Conservation (phyloP, 2,797 vertebrate genomes). For the Alectoris magna region DNA sequence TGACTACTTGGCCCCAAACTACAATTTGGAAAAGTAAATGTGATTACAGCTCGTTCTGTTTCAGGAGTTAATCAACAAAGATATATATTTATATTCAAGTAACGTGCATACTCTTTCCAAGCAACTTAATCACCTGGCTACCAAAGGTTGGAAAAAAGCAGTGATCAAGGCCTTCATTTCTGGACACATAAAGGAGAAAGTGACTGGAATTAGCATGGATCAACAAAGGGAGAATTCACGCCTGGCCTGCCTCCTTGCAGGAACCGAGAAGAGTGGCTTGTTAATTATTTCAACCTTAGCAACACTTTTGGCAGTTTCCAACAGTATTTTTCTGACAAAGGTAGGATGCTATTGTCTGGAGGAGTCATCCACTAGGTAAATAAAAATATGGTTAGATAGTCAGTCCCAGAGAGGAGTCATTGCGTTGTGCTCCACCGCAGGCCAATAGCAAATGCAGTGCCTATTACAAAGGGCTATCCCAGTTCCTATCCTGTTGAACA, state of each 20-base stretch:
- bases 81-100: background rate
- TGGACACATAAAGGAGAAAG: background rate
- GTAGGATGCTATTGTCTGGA: background rate
- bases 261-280: background rate
- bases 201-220: background rate
- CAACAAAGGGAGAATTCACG: no score
- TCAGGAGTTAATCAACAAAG: background rate
- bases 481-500: background rate
- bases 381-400: background rate
- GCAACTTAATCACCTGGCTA: background rate
- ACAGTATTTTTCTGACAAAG: background rate
- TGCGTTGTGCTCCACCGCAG: background rate
- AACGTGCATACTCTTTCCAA: no score
- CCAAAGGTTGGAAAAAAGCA: background rate
- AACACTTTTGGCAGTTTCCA: background rate
- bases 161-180: background rate
- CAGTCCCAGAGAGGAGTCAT: background rate
- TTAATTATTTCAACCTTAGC: background rate
- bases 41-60: background rate
- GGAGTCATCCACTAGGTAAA: background rate
- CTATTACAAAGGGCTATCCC: background rate
- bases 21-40: background rate
- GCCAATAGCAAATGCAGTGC: background rate
- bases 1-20: background rate
- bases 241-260: background rate